phyloP scores from a whole-genome alignment of 2,888 invertebrate species.

The Orthonychiurus folsomi region DNA sequence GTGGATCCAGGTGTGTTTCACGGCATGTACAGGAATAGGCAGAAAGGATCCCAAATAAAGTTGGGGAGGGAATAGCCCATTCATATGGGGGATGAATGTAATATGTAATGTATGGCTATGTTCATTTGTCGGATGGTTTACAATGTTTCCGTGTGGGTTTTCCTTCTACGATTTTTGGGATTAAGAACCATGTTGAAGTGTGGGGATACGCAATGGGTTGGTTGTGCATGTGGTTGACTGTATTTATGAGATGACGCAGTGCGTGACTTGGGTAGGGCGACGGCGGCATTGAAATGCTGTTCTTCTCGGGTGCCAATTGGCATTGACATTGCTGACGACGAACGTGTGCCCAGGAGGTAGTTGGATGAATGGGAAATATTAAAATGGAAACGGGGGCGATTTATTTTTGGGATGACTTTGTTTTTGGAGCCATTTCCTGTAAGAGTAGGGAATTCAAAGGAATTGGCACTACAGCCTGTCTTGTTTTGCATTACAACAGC shows the following conservation, averaged over 20 bases:
- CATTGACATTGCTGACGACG: background rate
- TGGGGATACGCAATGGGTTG: too few relatives aligned
- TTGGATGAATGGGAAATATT: background rate
- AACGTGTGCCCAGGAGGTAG: background rate
- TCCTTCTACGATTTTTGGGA: too few relatives aligned
- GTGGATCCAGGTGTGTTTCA: background rate
- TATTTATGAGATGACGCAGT: background rate
- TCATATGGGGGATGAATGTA: background rate
- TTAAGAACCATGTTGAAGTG: too few relatives aligned
- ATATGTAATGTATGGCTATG: background rate
- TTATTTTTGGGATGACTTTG: too few relatives aligned
- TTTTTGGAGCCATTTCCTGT: too few relatives aligned
- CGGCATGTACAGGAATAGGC: background rate
- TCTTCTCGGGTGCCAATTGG: background rate
- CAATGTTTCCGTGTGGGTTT: too few relatives aligned
- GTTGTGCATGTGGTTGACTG: background rate
- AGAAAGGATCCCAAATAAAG: too few relatives aligned
- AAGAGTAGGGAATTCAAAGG: background rate
- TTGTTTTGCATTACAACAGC: too few relatives aligned
- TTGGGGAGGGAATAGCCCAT: background rate
- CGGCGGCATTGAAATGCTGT: background rate
- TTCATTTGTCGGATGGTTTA: background rate
- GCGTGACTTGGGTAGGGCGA: background rate
- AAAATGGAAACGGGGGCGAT: too few relatives aligned
- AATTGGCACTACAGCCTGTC: background rate